These are phyloP conservation scores for Zapornia atra DNA, from an alignment of 2,113 vertebrate genomes.

Conservation along the genomic window DNA sequence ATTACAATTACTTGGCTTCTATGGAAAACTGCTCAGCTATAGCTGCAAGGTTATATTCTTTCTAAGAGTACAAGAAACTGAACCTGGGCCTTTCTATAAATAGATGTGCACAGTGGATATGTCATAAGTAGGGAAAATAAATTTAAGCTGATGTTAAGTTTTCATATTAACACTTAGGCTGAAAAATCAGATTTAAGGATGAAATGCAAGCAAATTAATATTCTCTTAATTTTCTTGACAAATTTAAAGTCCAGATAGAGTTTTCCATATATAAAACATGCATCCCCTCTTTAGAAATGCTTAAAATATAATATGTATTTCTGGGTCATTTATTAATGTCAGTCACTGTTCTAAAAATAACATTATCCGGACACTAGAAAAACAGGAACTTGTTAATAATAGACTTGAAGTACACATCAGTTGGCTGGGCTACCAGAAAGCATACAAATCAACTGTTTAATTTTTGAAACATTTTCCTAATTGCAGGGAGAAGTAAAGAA, in stretches of 20 bases:
- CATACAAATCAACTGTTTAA: neutral
- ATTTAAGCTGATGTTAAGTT: neutral
- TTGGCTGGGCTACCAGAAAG: neutral
- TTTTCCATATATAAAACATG: neutral
- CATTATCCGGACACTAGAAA: neutral
- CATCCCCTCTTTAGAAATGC: neutral
- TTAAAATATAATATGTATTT: neutral
- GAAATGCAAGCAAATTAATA: neutral
- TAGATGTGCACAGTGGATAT: neutral
- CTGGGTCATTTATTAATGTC: neutral
- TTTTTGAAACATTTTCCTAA: slow-evolving; percentile 6
- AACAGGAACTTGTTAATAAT: neutral
- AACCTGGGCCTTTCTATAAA: neutral
- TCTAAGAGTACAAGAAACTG: neutral
- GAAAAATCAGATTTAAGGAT: neutral
- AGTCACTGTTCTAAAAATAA: neutral
- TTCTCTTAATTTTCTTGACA: neutral
- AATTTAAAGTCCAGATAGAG: neutral
- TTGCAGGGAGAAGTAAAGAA: neutral
- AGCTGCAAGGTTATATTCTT: neutral
- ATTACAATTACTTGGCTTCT: neutral
- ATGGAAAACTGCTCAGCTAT: neutral
- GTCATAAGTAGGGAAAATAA: neutral
- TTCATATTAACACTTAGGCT: neutral
- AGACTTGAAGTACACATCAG: neutral